phyloP scores from a whole-genome alignment of 1,140 invertebrate species.

The Eufriesea mexicana region DNA sequence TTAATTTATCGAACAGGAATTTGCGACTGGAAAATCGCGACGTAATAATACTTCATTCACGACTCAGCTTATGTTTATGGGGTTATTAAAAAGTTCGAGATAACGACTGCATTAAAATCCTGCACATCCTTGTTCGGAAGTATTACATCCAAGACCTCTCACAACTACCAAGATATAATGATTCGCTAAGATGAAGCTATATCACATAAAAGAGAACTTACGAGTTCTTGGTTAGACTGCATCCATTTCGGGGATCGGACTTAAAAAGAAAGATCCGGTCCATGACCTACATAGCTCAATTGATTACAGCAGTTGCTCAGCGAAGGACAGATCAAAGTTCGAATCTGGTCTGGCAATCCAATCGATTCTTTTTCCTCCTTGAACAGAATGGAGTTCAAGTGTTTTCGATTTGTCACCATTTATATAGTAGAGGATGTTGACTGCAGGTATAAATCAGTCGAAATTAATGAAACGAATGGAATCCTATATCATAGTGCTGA shows the following conservation, averaged over 20 bases:
- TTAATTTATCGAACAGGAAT: too few relatives aligned
- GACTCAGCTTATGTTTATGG: background rate
- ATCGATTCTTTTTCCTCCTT: background rate
- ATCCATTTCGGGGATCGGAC: background rate
- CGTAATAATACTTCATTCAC: background rate
- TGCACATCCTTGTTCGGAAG: background rate
- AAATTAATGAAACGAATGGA: conserved; percentile 1
- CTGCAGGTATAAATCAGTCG: background rate
- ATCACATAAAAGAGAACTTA: background rate
- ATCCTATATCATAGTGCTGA: too few relatives aligned
- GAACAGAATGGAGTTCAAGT: background rate
- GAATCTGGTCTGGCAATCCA: background rate
- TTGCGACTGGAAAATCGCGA: too few relatives aligned
- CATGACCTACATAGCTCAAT: conserved; percentile 21
- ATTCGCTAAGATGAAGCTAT: background rate
- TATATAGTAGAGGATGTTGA: background rate
- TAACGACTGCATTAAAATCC: background rate
- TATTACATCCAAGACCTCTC: background rate
- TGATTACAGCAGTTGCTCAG: conserved; percentile 18
- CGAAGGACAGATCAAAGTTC: conserved; percentile 21
- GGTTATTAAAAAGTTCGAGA: background rate
- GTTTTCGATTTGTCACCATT: conserved; percentile 2
- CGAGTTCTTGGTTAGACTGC: background rate
- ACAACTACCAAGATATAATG: background rate
- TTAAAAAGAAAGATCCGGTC: conserved; percentile 15